Conservation (phyloP, 1,140 invertebrate species). For the Ceratina japonica region DNA sequence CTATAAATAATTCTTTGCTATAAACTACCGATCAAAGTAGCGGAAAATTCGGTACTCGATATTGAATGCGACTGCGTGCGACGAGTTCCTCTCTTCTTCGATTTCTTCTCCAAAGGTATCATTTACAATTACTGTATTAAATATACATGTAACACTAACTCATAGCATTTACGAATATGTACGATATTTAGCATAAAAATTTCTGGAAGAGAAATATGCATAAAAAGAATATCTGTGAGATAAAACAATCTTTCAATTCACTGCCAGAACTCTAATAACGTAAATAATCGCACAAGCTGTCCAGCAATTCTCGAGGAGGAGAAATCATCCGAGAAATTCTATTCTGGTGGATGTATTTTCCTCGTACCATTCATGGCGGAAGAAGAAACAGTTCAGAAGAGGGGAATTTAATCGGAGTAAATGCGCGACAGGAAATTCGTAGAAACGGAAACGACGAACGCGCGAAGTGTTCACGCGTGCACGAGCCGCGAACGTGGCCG, state of each 20-base stretch:
- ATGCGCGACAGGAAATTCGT: conserved; percentile 8
- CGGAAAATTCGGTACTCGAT: background rate
- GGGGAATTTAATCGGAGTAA: background rate
- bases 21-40: conserved; percentile 24
- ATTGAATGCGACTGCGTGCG: conserved; percentile 5
- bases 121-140: too few relatives aligned
- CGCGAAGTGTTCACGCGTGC: background rate
- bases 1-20: conserved; percentile 35
- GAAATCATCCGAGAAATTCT: background rate
- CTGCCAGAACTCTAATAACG: background rate
- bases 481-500: conserved; percentile 1
- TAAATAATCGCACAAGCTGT: too few relatives aligned
- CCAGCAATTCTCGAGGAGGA: too few relatives aligned
- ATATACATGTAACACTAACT: too few relatives aligned
- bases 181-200: too few relatives aligned
- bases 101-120: background rate
- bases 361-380: background rate
- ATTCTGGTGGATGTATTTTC: background rate
- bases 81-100: background rate
- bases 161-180: too few relatives aligned
- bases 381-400: background rate
- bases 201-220: too few relatives aligned
- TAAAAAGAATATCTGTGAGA: too few relatives aligned
- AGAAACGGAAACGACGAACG: background rate
- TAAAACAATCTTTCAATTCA: background rate